These are phyloP conservation scores for Apamea epomidion DNA, from an alignment of 2,888 invertebrate species.

Conservation along the genomic window DNA sequence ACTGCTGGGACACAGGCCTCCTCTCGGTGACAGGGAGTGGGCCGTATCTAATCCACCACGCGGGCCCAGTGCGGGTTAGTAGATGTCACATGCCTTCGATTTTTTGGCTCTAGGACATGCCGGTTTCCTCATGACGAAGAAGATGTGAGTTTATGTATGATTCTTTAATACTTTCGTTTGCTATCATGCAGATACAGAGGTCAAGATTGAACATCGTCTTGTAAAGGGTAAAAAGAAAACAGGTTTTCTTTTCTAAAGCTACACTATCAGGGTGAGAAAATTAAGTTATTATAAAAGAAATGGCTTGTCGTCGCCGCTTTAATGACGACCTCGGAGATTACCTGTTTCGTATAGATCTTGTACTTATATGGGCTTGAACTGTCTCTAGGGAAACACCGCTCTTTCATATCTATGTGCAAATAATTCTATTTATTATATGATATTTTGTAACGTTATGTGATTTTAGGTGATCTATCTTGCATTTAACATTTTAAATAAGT, in stretches of 20 bases:
- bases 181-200: background rate
- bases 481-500: background rate
- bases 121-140: background rate
- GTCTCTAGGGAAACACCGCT: background rate
- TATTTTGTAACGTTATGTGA: background rate
- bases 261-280: conserved; percentile 17
- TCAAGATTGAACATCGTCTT: background rate
- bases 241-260: background rate
- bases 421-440: background rate
- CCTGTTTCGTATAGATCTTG: conserved; percentile 20
- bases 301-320: conserved; percentile 18
- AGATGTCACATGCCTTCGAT: no score
- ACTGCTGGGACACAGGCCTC: no score
- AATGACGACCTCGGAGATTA: conserved; percentile 28
- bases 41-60: no score
- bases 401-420: background rate
- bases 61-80: no score
- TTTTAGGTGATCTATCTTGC: background rate
- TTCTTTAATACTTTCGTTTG: background rate
- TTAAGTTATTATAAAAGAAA: conserved; percentile 43
- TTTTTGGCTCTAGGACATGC: no score
- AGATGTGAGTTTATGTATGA: background rate
- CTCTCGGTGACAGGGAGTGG: no score
- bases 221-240: background rate
- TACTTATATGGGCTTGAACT: conserved; percentile 6